phyloP scores from a whole-genome alignment of 2,888 invertebrate species.

The Cheilosia soror region DNA sequence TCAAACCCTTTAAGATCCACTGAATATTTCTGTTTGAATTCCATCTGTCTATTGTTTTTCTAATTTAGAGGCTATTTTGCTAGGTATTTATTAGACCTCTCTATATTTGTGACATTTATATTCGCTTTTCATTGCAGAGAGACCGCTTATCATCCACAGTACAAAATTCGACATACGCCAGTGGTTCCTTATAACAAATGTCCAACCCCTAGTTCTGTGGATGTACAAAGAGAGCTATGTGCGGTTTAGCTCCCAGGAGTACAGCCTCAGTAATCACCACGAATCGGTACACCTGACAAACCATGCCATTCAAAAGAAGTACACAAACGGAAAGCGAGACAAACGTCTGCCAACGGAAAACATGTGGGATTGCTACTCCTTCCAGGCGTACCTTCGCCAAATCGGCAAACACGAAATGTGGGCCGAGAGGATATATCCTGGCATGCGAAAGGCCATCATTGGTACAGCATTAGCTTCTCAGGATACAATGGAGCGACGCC shows the following conservation, averaged over 20 bases:
- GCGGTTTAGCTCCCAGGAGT: conserved; percentile 95
- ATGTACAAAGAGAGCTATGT: conserved; percentile 97
- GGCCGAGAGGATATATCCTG: conserved; percentile 94
- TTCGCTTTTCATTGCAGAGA: conserved; percentile 86
- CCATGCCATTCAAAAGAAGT: conserved; percentile 96
- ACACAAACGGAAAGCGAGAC: conserved; percentile 89
- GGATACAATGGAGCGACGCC: conserved; percentile 90
- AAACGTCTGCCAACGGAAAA: conserved; percentile 93
- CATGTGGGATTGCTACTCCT: conserved; percentile 96
- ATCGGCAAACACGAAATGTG: conserved; percentile 91
- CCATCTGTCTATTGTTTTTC: too few species aligned
- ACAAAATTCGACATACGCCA: conserved; percentile 98
- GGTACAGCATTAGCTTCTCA: conserved; percentile 95
- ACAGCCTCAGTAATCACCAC: conserved; percentile 93
- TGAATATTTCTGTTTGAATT: too few species aligned
- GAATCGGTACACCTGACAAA: conserved; percentile 97
- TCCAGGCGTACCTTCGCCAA: conserved; percentile 85
- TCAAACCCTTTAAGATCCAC: too few species aligned
- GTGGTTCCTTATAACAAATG: conserved; percentile 96
- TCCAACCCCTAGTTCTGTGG: conserved; percentile 96
- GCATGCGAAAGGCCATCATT: conserved; percentile 90
- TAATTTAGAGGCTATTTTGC: too few species aligned
- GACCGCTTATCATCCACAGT: conserved; percentile 93
- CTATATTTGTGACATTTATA: too few species aligned
- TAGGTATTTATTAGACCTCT: too few species aligned